Evolutionary conservation across 53 echinoderm and acorn worm genomes (phyloP), one percentile per base, ranked within the genome.

Genomic region (Apostichopus leukothele): DNA sequence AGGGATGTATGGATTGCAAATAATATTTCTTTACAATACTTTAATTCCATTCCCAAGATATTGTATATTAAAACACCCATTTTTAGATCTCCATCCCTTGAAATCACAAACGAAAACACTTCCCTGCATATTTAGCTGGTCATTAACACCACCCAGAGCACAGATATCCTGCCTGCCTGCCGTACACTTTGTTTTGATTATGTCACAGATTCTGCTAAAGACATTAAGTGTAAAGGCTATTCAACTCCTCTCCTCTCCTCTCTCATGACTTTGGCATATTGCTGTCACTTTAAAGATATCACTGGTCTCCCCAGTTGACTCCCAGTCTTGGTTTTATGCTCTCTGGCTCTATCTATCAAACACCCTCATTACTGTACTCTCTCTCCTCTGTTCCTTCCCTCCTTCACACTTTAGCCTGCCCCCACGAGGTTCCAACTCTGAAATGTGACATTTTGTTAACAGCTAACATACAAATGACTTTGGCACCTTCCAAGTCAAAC

Each of bases 381-480:
- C 54, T 83, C 26, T 67, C 27, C 85, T 60, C 67, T 67, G 50
- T 85, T 85, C 67, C 74, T 87, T 54, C 51, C 88, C 53, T 55
- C 73, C 53, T 87, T 87, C 88, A 87, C 88, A 87, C 88, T 87
- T 87, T 54, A 87, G 88, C 75, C 74, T 74, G 75, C 74, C 88
- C 88, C 88, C 75, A 75, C 75, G 88, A 75, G 88, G 88, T 87
- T 87, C 88, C 53, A 87, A 74, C 73, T 87, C 75, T 87, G 88
- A 75, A 75, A 74, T 87, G 75, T 87, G 88, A 87, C 88, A 87
- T 87, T 87, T 87, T 87, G 88, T 87, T 87, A 87, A 87, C 88
- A 87, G 88, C 88, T 75, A 87, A 75, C 88, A 87, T 87, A 87
- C 88, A 87, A 87, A 87, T 87, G 88, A 87, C 88, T 87, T 87